These are phyloP conservation scores for Glandiceps talaboti DNA, from an alignment of 53 echinoderm and acorn worm species.

Conservation along the genomic window DNA sequence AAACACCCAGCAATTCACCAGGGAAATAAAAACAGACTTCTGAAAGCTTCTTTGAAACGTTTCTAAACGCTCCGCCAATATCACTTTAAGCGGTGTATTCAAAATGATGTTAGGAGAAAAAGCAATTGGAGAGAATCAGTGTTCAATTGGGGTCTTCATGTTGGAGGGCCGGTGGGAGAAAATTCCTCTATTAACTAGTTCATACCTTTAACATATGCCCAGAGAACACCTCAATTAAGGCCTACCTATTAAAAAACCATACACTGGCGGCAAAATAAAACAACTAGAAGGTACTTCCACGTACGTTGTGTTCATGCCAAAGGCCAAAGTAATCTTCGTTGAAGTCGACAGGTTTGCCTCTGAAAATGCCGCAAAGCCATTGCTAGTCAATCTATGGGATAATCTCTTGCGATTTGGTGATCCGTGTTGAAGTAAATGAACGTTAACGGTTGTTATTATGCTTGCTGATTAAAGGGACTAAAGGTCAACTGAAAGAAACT, in stretches of 20 bases:
- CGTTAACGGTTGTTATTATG: not conserved
- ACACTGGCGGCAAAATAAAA: not conserved
- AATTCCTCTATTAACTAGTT: not conserved
- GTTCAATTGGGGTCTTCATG: not conserved
- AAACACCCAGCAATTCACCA: not conserved
- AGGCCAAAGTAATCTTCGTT: not conserved
- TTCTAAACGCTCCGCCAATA: not conserved
- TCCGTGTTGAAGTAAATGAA: not conserved
- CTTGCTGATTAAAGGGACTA: not conserved
- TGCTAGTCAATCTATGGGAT: not conserved
- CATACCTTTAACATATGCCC: not conserved
- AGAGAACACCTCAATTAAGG: not conserved
- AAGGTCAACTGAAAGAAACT: not conserved
- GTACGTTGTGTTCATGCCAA: not conserved
- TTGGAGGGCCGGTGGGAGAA: not conserved
- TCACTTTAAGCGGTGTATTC: no score
- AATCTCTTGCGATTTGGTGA: not conserved
- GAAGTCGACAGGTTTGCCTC: not conserved
- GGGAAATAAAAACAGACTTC: not conserved
- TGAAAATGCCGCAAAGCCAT: not conserved
- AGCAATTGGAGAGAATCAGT: not conserved
- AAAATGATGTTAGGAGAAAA: no score
- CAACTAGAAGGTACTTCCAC: not conserved
- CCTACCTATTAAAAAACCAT: not conserved
- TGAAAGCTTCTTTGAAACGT: no score